Percentiles rank a stretch among this genome's conserved stretches.
Conservation (phyloP, 2,113 vertebrate genomes). For the Columba livia region DNA sequence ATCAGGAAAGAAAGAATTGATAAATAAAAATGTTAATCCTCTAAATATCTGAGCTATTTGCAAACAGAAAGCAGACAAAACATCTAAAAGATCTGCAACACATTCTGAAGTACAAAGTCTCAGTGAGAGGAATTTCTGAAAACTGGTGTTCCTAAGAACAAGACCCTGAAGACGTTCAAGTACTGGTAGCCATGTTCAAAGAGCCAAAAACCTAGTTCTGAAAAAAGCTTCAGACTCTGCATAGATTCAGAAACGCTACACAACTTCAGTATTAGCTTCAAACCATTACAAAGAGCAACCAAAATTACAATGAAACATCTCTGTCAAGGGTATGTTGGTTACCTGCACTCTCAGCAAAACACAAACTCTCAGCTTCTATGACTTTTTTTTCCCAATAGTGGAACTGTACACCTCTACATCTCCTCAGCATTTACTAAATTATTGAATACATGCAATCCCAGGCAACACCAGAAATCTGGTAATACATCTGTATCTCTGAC, state of each 20-base stretch:
- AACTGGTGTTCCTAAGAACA: not conserved
- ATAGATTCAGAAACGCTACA: not conserved
- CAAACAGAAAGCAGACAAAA: not conserved
- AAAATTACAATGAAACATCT: not conserved
- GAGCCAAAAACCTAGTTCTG: not conserved
- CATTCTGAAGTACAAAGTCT: not conserved
- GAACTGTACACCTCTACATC: rapidly evolving
- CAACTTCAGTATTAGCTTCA: not conserved
- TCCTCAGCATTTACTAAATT: not conserved
- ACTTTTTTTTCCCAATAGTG: not conserved
- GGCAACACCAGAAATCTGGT: not conserved
- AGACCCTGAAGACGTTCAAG: not conserved
- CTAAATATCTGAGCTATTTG: not conserved
- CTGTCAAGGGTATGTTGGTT: not conserved
- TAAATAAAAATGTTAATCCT: not conserved
- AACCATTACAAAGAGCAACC: not conserved
- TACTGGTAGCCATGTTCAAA: not conserved
- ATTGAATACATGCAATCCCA: not conserved
- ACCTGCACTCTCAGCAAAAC: not conserved
- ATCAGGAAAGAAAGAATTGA: not conserved
- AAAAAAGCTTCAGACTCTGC: not conserved
- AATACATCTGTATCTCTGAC: not conserved
- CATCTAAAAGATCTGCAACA: not conserved
- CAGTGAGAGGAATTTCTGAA: not conserved
- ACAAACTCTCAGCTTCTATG: not conserved